A percentile compares a stretch with the other conserved stretches of the same genome.
These are phyloP conservation scores for Globia sparganii DNA, from an alignment of 2,888 invertebrate species.

Conservation along the genomic window DNA sequence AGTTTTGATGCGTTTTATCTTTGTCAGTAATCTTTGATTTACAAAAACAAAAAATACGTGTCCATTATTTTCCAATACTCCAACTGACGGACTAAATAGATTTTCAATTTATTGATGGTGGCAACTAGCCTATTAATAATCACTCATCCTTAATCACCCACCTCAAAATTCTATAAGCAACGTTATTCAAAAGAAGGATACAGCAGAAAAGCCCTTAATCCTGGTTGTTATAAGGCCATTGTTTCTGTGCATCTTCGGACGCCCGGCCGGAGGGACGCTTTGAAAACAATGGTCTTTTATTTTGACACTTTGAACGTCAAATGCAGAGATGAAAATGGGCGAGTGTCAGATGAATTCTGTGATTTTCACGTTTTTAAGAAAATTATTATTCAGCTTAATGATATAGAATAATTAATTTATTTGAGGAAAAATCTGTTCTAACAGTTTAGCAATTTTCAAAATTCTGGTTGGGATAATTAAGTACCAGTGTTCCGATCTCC, in stretches of 20 bases:
- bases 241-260: conserved; percentile 47
- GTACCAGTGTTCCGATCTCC: neutral
- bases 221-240: conserved; percentile 46
- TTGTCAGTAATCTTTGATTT: too few relatives aligned
- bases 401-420: neutral
- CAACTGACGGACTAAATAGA: too few relatives aligned
- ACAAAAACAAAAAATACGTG: too few relatives aligned
- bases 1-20: too few relatives aligned
- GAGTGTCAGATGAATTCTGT: conserved; percentile 12
- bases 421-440: neutral
- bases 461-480: neutral
- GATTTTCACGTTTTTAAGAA: conserved; percentile 13
- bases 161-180: conserved; percentile 22
- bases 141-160: conserved; percentile 29
- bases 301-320: conserved; percentile 60
- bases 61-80: too few relatives aligned
- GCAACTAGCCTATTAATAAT: too few relatives aligned
- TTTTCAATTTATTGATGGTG: too few relatives aligned
- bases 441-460: neutral
- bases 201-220: conserved; percentile 36
- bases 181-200: conserved; percentile 38
- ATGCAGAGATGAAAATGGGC: conserved; percentile 32
- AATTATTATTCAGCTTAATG: conserved; percentile 14
- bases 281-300: conserved; percentile 54
- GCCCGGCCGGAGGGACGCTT: conserved; percentile 7